Evolutionary conservation across 2,888 invertebrate species (phyloP).

Genomic region (Margaritifera margaritifera): DNA sequence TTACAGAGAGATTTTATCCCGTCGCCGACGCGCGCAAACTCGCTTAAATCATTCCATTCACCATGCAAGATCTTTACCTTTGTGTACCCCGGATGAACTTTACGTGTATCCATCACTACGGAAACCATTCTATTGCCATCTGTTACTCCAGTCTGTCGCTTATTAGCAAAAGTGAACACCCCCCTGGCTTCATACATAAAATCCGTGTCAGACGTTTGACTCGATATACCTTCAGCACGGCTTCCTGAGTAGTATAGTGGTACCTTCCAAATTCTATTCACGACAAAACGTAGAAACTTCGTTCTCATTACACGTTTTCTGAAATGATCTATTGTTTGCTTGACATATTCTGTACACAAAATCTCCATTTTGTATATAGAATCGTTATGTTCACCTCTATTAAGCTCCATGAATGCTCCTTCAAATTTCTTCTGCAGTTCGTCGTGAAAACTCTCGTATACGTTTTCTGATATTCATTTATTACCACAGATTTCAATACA

Average conservation of each 20-base stretch:
- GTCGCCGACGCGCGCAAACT: not conserved
- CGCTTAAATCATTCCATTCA: not conserved
- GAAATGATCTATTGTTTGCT: not conserved
- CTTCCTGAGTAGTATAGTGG: constrained; percentile 5
- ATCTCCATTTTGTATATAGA: no score
- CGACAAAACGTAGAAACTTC: not conserved
- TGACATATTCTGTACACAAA: no score
- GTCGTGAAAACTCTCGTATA: no score
- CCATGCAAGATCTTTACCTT: not conserved
- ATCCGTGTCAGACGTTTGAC: constrained; percentile 2
- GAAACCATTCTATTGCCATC: not conserved
- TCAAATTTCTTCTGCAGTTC: no score
- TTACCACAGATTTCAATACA: no score
- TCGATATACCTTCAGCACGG: not conserved
- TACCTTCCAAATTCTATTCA: not conserved
- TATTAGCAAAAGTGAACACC: not conserved
- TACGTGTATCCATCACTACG: not conserved
- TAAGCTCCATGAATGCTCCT: no score
- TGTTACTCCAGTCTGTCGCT: not conserved
- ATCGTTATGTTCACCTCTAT: no score
- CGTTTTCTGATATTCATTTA: no score
- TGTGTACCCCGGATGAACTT: constrained; percentile 7
- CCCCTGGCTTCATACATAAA: constrained; percentile 3
- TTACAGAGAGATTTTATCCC: constrained; percentile 1
- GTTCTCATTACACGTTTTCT: not conserved